Evolutionary conservation across 2,113 vertebrate species (phyloP), one percentile per base, ranked within the genome.

Genomic region (Sprattus sprattus): DNA sequence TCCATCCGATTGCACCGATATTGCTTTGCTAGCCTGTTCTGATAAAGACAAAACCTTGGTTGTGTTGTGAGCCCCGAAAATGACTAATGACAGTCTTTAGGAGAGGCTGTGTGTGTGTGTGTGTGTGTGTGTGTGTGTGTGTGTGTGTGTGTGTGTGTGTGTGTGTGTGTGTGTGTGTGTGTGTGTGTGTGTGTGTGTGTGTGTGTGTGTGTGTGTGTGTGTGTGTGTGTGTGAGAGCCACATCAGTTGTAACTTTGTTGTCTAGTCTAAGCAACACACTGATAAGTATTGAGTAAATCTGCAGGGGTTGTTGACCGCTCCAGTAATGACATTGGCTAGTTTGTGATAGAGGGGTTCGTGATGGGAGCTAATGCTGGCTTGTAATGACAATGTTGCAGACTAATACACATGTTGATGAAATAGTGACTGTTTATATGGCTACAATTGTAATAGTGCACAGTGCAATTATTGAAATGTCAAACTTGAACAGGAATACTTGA

Each of bases 91-190:
- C 81, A 4, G 7, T 47, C 25, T 86, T 57, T 32, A 20, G 32
- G 6, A 20, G 82, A 71, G 45, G 39, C 11, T 81, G 57, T n/a
- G 46, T 64, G 84, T 64, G 60, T 64, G 22, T 64, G 60, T 64
- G 11, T 6, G 52, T 15, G 18, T 60, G 25, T 25, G 13, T 71
- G 7, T 71, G n/a, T n/a, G n/a, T 81, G 57, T n/a, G 46, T 64
- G 84, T 64, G 60, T 64, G 22, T 64, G 60, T 81, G 57, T n/a
- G 46, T 64, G 84, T 64, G 60, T 64, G 22, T 64, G 60, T 81
- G 57, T n/a, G 46, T 64, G 84, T 64, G 60, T 64, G 22, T 64
- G 60, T 81, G 57, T n/a, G 46, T 64, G 84, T 64, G 60, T 64
- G 22, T 64, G 60, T 81, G 57, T n/a, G 46, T 64, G 84, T 64